A percentile compares a stretch with the other conserved stretches of the same genome.
Evolutionary conservation across 1,140 invertebrate genomes (phyloP).

Genomic region (Tigriopus japonicus): DNA sequence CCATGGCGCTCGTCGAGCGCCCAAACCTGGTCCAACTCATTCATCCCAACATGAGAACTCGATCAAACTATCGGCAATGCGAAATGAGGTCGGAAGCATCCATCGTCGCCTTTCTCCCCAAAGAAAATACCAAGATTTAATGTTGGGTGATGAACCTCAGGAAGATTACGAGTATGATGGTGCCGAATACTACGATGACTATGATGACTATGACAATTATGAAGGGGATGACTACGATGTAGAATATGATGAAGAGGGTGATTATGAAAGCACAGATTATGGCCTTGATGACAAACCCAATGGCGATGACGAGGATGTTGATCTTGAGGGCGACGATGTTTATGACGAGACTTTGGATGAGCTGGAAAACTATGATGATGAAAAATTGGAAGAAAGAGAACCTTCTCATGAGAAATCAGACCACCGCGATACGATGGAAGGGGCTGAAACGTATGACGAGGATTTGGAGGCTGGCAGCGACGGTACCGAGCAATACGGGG

Average conservation of each 20-base stretch:
- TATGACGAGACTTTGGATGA: neutral
- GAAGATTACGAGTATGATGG: no score
- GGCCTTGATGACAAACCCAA: neutral
- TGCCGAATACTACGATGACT: no score
- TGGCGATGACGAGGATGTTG: neutral
- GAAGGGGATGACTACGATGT: neutral
- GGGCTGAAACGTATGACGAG: no score
- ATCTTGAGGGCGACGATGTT: neutral
- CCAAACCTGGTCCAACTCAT: no score
- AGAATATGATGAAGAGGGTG: neutral
- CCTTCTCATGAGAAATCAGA: neutral
- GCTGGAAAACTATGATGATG: neutral
- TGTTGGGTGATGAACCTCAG: no score
- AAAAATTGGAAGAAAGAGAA: neutral
- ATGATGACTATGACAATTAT: neutral
- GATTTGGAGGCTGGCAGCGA: neutral
- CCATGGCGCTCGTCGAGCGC: no score
- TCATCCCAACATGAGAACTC: no score
- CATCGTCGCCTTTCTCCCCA: no score
- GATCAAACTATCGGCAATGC: no score
- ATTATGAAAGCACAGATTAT: neutral
- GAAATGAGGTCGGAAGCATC: no score
- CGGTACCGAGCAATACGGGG: neutral
- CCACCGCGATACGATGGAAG: no score
- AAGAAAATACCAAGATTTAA: no score